Percentiles rank a stretch among this genome's conserved stretches.
Evolutionary conservation across 2,113 vertebrate species (phyloP).

Genomic region (Zootoca vivipara): DNA sequence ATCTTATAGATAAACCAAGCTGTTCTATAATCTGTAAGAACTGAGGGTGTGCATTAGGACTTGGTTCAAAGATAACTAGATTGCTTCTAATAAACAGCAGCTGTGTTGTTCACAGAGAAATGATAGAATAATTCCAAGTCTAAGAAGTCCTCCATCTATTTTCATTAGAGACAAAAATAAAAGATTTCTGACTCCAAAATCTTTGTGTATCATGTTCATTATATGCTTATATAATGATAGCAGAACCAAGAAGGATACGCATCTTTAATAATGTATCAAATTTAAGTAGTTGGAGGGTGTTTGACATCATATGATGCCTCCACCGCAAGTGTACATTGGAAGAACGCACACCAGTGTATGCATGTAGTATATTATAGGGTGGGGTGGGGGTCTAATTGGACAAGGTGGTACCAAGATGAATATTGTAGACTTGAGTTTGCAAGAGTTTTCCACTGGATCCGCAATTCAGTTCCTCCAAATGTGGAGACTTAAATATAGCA

Average conservation of each 20-base stretch:
- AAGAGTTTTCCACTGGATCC: background rate
- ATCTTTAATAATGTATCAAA: conserved; percentile 14
- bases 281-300: background rate
- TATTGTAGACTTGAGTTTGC: background rate
- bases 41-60: conserved; percentile 52
- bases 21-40: conserved; percentile 66
- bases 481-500: background rate
- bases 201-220: conserved; percentile 25
- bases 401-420: conserved; percentile 8
- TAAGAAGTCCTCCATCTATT: conserved; percentile 39
- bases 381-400: no score
- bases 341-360: no score
- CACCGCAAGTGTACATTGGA: no score
- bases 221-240: conserved; percentile 1
- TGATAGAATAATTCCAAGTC: conserved; percentile 42
- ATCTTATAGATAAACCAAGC: conserved; percentile 64
- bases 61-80: conserved; percentile 63
- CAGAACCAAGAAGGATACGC: background rate
- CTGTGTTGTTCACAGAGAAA: conserved; percentile 24
- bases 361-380: no score
- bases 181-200: conserved; percentile 57
- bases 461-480: background rate
- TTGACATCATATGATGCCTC: no score
- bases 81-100: conserved; percentile 61
- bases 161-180: conserved; percentile 36